Percentiles rank a stretch among this genome's conserved stretches.
phyloP scores from a whole-genome alignment of 2,113 vertebrate genomes.

The Vulpes ferrilata region DNA sequence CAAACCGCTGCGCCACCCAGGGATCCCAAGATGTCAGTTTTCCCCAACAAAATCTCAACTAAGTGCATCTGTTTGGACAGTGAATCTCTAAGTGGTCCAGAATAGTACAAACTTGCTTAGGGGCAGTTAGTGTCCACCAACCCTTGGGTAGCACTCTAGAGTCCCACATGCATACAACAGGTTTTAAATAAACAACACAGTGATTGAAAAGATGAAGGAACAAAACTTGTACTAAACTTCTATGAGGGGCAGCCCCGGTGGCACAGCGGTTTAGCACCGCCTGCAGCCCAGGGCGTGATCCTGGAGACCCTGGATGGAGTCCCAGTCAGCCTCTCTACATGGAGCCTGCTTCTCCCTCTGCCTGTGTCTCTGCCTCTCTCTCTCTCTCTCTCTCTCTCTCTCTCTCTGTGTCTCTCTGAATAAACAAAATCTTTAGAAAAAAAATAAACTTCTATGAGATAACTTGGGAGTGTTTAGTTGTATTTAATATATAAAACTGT shows the following conservation, averaged over 20 bases:
- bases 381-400: no score
- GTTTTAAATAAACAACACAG: not conserved
- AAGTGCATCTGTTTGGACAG: not conserved
- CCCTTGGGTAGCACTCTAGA: not conserved
- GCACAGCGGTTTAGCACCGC: no score
- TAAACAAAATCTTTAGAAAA: no score
- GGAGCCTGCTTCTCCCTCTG: no score
- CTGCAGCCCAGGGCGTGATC: no score
- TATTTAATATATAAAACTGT: slow-evolving; percentile 4
- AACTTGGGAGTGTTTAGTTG: not conserved
- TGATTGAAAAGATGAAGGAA: not conserved
- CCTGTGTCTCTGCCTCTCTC: no score
- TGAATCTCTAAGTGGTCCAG: not conserved
- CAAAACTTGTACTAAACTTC: not conserved
- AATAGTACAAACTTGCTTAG: not conserved
- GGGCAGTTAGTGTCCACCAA: not conserved
- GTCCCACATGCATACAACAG: not conserved
- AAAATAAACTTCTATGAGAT: not conserved
- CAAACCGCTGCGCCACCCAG: no score
- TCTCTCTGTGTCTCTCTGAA: no score
- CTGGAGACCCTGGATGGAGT: no score
- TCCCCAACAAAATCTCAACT: not conserved
- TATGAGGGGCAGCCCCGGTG: no score
- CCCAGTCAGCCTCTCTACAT: no score
- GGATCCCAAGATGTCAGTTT: not conserved